Conservation (phyloP, 2,113 vertebrate genomes). For the Tiliqua scincoides region DNA sequence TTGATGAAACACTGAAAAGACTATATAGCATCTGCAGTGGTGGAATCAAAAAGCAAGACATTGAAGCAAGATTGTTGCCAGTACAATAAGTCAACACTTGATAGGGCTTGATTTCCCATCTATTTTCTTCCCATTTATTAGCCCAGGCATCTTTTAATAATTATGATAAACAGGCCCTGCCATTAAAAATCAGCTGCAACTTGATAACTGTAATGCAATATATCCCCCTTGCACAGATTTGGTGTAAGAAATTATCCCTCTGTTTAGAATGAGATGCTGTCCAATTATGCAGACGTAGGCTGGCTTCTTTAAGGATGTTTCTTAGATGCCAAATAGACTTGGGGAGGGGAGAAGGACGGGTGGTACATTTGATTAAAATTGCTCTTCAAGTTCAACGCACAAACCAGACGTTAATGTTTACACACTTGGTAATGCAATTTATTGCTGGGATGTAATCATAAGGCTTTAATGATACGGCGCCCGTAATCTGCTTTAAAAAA, state of each 20-base stretch:
- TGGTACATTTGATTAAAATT: conserved; percentile 78
- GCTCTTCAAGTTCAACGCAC: conserved; percentile 70
- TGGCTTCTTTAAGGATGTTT: conserved; percentile 74
- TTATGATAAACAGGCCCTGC: conserved; percentile 81
- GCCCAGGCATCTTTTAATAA: conserved; percentile 75
- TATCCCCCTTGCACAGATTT: conserved; percentile 68
- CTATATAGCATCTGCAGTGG: conserved; percentile 2
- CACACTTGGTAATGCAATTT: conserved; percentile 72
- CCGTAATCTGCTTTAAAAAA: conserved; percentile 59
- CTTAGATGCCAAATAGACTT: conserved; percentile 75
- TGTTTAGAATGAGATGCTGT: conserved; percentile 69
- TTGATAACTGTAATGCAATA: conserved; percentile 72
- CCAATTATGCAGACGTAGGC: conserved; percentile 81
- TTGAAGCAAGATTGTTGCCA: conserved; percentile 33
- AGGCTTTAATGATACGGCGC: conserved; percentile 58
- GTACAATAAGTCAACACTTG: conserved; percentile 53
- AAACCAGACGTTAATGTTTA: conserved; percentile 70
- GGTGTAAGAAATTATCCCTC: conserved; percentile 76
- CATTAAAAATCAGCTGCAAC: conserved; percentile 76
- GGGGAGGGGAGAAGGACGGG: conserved; percentile 30
- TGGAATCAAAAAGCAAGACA: background rate
- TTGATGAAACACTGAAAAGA: conserved; percentile 8
- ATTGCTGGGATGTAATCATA: conserved; percentile 63
- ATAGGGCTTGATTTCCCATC: conserved; percentile 42
- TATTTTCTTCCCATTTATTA: conserved; percentile 72